Conservation (phyloP, 2,888 invertebrate genomes). For the Caenorhabditis sulstoni region DNA sequence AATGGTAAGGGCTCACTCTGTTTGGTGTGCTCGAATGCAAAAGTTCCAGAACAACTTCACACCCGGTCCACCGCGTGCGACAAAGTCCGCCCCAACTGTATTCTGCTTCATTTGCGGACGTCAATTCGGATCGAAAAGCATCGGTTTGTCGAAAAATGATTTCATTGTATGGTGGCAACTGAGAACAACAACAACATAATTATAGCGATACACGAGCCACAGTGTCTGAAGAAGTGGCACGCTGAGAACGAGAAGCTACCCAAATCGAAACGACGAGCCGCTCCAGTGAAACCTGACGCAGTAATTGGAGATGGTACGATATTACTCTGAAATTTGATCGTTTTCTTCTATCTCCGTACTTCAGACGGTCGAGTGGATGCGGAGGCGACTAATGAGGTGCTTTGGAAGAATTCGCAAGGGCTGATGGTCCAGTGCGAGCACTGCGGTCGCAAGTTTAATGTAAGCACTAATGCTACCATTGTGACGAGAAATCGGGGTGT, state of each 20-base stretch:
- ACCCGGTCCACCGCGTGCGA: constrained; percentile 72
- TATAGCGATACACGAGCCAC: constrained; percentile 80
- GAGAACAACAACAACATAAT: constrained; percentile 9
- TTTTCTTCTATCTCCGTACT: background rate
- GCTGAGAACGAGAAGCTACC: constrained; percentile 84
- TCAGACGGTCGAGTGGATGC: constrained; percentile 75
- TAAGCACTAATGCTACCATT: too few species aligned
- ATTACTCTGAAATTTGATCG: constrained; percentile 26
- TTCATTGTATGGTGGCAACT: background rate
- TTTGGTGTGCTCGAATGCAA: constrained; percentile 3
- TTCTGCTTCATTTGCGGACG: constrained; percentile 86
- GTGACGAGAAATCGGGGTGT: too few species aligned
- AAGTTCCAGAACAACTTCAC: constrained; percentile 71
- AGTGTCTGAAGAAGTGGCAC: constrained; percentile 86
- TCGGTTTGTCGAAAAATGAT: constrained; percentile 51
- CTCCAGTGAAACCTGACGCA: constrained; percentile 84
- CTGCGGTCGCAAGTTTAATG: constrained; percentile 86
- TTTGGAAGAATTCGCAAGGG: constrained; percentile 82
- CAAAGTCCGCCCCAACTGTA: constrained; percentile 80
- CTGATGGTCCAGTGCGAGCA: constrained; percentile 85
- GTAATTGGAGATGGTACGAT: constrained; percentile 67
- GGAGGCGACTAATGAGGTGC: constrained; percentile 82
- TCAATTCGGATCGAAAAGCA: constrained; percentile 85
- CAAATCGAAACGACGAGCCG: constrained; percentile 83
- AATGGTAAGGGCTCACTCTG: constrained; percentile 24